Conservation (phyloP, 2,888 invertebrate species). For the Lottia gigantea region DNA sequence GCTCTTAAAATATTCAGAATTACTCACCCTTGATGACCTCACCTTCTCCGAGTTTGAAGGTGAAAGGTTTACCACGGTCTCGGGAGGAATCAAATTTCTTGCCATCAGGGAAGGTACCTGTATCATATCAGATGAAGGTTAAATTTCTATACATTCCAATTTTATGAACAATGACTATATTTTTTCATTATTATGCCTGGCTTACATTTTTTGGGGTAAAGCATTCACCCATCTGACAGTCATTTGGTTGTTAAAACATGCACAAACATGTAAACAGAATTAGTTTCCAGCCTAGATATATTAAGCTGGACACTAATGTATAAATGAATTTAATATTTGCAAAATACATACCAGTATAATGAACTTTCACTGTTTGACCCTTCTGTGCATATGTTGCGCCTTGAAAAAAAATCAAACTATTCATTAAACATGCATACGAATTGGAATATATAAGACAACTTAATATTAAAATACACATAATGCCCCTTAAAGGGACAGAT, state of each 20-base stretch:
- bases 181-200: no score
- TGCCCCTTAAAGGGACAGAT: no score
- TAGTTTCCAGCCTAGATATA: background rate
- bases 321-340: background rate
- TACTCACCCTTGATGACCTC: constrained; percentile 86
- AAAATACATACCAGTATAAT: constrained; percentile 82
- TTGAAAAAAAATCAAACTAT: constrained; percentile 67
- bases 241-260: no score
- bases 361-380: constrained; percentile 95
- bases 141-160: no score
- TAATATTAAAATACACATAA: no score
- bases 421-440: no score
- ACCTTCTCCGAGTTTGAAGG: constrained; percentile 93
- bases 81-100: constrained; percentile 96
- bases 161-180: no score
- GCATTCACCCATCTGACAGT: no score
- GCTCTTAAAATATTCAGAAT: background rate
- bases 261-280: no score
- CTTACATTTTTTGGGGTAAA: no score
- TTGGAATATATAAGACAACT: no score
- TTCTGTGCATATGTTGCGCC: constrained; percentile 90
- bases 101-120: constrained; percentile 85
- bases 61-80: constrained; percentile 93
- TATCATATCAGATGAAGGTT: constrained; percentile 12
- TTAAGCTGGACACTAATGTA: background rate